Evolutionary conservation across 2,797 vertebrate species (phyloP).

Genomic region (Acanthis flammea): DNA sequence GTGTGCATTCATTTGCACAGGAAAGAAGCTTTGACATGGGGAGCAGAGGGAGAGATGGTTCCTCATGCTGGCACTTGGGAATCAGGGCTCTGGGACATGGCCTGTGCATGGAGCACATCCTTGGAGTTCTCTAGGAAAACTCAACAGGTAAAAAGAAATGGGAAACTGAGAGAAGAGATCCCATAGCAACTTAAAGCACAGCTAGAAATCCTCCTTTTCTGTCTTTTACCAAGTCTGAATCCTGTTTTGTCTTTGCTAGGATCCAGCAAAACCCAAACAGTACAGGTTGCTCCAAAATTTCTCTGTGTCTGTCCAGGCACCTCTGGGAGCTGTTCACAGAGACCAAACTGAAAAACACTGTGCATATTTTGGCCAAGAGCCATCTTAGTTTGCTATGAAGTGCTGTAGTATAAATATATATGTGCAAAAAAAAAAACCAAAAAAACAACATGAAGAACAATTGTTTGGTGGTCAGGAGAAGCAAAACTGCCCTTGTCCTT

Average conservation of each 20-base stretch:
- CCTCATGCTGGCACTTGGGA: neutral
- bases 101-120: neutral
- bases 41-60: rapidly evolving
- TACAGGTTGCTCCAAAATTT: neutral
- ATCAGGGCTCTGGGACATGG: neutral
- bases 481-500: constrained; percentile 31
- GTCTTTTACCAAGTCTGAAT: neutral
- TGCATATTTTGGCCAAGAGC: neutral
- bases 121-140: neutral
- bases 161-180: neutral
- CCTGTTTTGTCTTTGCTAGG: neutral
- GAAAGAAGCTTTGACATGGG: neutral
- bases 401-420: constrained; percentile 10
- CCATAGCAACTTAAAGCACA: neutral
- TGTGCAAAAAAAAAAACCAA: neutral
- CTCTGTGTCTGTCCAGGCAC: neutral
- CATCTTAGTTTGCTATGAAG: constrained; percentile 8
- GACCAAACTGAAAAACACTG: neutral
- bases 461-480: constrained; percentile 35
- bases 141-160: neutral
- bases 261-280: neutral
- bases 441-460: neutral
- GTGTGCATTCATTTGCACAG: neutral
- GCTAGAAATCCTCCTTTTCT: neutral
- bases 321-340: constrained; percentile 26